Base-by-base conservation (phyloP, 2,888 invertebrate genomes). In the Habrosyne pyritoides region DNA sequence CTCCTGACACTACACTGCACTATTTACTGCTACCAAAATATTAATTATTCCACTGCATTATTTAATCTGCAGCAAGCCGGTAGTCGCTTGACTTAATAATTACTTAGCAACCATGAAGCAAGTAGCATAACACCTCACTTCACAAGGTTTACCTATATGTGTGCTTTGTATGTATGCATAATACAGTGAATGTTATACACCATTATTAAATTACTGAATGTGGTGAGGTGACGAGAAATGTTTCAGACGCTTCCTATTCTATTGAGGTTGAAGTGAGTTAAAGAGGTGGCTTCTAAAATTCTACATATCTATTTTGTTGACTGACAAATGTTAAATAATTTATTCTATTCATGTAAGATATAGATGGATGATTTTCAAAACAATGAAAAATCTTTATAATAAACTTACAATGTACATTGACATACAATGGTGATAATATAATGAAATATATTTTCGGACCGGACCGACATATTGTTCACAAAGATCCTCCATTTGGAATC, bases 81-180 rank as follows among this genome's bases (percentile, higher is more conserved):
- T 48, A 60, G 61, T 60, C 54, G 60, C 60, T 66, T 69, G 63
- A 71, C 67, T 77, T 71, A 74, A 76, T 77, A 73, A 79, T 78
- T 74, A 75, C 69, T 68, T 64, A 66, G 63, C 58, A 56, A 64
- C 69, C 66, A 61, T 64, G 64, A 65, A 65, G 67, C 70, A 73
- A 68, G 69, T 67, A 67, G 59, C 55, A 56, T 57, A 60, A 61
- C 56, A 55, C 64, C 63, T 58, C 55, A 54, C 42, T 49, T 28
- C 54, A 48, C 22, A 42, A n/a, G 24, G 50, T 42, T 24, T 49
- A 26, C 26, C 22, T 49, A 26, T 14, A 22, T 48, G 24, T 48
- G 3, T 5, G n/a, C 10, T 10, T 49, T 14, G 14, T n/a, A n/a
- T 46, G 8, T 3, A 8, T 18, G 18, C 18, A 46, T 46, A 24